phyloP scores from a whole-genome alignment of 1,140 invertebrate genomes.

The Chelonus insularis region DNA sequence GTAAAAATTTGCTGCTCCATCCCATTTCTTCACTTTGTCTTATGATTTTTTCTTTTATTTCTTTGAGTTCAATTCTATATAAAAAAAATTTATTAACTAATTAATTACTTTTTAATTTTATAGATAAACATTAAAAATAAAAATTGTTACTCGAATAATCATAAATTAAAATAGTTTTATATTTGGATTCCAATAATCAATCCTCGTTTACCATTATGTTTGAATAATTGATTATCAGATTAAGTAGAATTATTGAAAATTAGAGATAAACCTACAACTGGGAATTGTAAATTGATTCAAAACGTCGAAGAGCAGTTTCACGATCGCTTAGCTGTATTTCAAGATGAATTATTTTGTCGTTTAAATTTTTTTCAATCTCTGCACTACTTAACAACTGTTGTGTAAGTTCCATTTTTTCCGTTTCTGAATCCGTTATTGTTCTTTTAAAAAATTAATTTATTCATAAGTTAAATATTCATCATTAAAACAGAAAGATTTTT shows the following conservation, averaged over 20 bases:
- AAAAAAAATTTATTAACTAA: too few relatives aligned
- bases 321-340: conserved; percentile 41
- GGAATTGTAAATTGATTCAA: conserved; percentile 41
- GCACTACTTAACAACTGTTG: conserved; percentile 35
- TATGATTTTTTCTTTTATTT: conserved; percentile 41
- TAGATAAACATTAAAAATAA: too few relatives aligned
- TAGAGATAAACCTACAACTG: conserved; percentile 40
- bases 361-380: conserved; percentile 31
- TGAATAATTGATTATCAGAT: too few relatives aligned
- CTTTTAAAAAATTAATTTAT: conserved; percentile 21
- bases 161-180: too few relatives aligned
- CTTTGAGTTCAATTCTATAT: conserved; percentile 45
- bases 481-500: background rate
- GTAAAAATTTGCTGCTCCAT: conserved; percentile 50
- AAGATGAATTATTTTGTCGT: conserved; percentile 32
- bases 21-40: conserved; percentile 41
- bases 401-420: conserved; percentile 35
- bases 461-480: background rate
- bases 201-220: too few relatives aligned
- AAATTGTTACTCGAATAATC: too few relatives aligned
- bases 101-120: too few relatives aligned
- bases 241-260: too few relatives aligned
- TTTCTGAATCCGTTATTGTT: conserved; percentile 32
- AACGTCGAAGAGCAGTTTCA: conserved; percentile 36
- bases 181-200: too few relatives aligned